Conservation (phyloP, 2,888 invertebrate species). For the Oxyteleia sp. region DNA sequence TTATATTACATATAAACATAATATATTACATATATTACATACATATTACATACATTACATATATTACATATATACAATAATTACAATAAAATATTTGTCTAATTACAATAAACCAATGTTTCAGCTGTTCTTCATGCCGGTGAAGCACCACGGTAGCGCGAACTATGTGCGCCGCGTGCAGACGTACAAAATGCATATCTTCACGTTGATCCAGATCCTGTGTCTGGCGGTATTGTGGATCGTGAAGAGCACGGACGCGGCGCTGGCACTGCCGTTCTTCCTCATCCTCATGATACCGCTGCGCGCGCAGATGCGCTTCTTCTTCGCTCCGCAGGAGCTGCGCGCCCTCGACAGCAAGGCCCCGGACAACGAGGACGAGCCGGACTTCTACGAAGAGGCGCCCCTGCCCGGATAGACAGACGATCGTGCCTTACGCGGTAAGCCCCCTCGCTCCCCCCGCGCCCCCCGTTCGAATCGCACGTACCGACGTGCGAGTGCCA, state of each 20-base stretch:
- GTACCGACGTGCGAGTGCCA: too few relatives aligned
- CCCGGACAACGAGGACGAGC: constrained; percentile 94
- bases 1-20: too few relatives aligned
- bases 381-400: constrained; percentile 98
- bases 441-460: too few relatives aligned
- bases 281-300: constrained; percentile 97
- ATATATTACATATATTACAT: too few relatives aligned
- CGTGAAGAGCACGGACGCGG: constrained; percentile 96
- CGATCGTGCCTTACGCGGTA: too few relatives aligned
- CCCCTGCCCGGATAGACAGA: too few relatives aligned
- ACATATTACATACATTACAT: too few relatives aligned
- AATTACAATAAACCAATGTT: too few relatives aligned
- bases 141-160: constrained; percentile 97
- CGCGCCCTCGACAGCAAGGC: constrained; percentile 94
- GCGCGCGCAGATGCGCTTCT: constrained; percentile 91
- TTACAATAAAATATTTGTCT: too few relatives aligned
- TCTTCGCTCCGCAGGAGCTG: constrained; percentile 94
- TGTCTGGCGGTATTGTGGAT: constrained; percentile 94
- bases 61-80: too few relatives aligned
- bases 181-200: constrained; percentile 96
- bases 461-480: too few relatives aligned
- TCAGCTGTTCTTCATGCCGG: constrained; percentile 94
- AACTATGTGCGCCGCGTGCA: constrained; percentile 96
- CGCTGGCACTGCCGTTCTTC: constrained; percentile 97
- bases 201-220: constrained; percentile 94